Evolutionary conservation across 2,888 invertebrate species (phyloP).

Genomic region (Eurois occulta): DNA sequence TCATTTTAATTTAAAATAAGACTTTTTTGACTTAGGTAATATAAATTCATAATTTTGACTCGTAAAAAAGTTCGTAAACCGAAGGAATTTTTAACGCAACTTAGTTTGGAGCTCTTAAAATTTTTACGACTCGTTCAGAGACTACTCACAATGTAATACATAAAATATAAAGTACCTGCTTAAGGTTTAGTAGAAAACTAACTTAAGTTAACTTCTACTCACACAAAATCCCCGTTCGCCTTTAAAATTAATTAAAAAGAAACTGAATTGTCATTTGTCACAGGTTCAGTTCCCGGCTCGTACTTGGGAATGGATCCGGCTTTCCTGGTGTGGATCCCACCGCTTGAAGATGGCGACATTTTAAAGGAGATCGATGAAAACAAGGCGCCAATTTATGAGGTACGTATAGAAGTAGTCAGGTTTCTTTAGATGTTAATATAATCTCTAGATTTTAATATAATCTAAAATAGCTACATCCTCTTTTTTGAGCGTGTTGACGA

Average conservation of each 20-base stretch:
- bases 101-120: slow-evolving; percentile 13
- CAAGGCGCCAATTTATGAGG: slow-evolving; percentile 86
- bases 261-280: slow-evolving; percentile 66
- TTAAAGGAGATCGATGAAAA: slow-evolving; percentile 90
- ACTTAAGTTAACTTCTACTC: not conserved
- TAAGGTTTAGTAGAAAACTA: not conserved
- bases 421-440: not conserved
- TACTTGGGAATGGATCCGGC: slow-evolving; percentile 97
- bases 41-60: slow-evolving; percentile 2
- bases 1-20: not conserved
- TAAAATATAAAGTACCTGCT: not conserved
- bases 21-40: not conserved
- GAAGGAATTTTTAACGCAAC: slow-evolving; percentile 14
- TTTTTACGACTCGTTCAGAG: slow-evolving; percentile 18
- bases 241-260: slow-evolving; percentile 51
- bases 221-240: not conserved
- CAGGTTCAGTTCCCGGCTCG: slow-evolving; percentile 95
- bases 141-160: slow-evolving; percentile 6
- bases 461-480: not conserved
- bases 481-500: not conserved
- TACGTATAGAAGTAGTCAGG: slow-evolving; percentile 47
- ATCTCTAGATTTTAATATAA: not conserved
- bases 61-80: slow-evolving; percentile 21
- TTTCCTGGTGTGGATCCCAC: slow-evolving; percentile 96
- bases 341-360: slow-evolving; percentile 93